Percentiles rank a stretch among this genome's conserved stretches.
Conservation (phyloP, 2,113 vertebrate genomes). For the Thalassarche chlororhynchos region DNA sequence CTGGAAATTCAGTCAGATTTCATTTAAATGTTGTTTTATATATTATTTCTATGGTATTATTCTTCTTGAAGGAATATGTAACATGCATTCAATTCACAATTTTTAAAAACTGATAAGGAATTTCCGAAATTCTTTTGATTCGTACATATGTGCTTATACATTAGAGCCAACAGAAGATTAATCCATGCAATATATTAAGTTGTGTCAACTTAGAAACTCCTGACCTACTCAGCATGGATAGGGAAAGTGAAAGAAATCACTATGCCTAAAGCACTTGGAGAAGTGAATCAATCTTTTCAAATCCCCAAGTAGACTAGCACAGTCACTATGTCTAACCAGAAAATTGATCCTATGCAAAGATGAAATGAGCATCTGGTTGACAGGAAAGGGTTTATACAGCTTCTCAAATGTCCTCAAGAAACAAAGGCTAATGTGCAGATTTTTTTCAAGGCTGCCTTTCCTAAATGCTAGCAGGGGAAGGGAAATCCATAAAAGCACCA, state of each 20-base stretch:
- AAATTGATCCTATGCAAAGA: conserved; percentile 45
- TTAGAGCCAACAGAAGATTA: neutral
- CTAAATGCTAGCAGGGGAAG: neutral
- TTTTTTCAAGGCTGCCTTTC: neutral
- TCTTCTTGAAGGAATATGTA: neutral
- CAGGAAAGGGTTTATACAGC: neutral
- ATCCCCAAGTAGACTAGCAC: conserved; percentile 26
- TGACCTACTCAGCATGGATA: neutral
- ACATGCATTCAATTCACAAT: neutral
- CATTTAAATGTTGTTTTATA: neutral
- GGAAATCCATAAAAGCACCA: neutral
- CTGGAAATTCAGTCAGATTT: neutral
- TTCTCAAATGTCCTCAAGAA: conserved; percentile 35
- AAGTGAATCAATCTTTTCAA: conserved; percentile 58
- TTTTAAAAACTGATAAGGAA: neutral
- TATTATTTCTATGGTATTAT: neutral
- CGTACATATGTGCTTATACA: fast-evolving
- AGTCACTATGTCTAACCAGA: conserved; percentile 25
- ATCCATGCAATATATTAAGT: neutral
- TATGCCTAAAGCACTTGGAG: conserved; percentile 37
- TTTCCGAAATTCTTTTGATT: neutral
- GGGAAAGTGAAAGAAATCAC: conserved; percentile 36
- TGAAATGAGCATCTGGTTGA: conserved; percentile 42
- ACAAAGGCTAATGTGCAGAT: neutral
- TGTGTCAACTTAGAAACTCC: neutral